Conservation (phyloP, 1,140 invertebrate genomes). For the Yoshiicerus persimilis region DNA sequence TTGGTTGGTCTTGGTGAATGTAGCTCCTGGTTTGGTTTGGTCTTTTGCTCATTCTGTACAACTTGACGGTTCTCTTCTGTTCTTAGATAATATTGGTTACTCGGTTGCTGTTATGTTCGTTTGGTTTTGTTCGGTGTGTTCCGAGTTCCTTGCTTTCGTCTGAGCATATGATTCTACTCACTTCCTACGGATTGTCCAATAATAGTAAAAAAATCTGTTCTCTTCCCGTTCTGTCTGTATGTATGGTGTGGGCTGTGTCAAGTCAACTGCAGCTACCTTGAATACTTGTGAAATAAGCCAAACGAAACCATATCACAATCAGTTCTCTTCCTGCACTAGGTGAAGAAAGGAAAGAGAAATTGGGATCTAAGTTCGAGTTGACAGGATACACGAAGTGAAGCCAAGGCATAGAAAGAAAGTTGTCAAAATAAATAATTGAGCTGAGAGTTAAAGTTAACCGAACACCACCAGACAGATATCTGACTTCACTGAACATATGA, state of each 20-base stretch:
- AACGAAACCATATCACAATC: background rate
- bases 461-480: background rate
- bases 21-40: background rate
- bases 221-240: background rate
- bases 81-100: background rate
- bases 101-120: background rate
- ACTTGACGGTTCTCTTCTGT: background rate
- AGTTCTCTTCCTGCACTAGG: background rate
- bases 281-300: background rate
- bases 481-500: background rate
- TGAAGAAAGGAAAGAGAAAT: constrained; percentile 13
- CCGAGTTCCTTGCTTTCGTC: background rate
- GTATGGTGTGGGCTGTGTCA: background rate
- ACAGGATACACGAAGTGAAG: constrained; percentile 7
- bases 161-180: background rate
- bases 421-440: constrained; percentile 23
- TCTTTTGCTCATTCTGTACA: background rate
- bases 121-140: background rate
- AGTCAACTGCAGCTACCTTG: background rate
- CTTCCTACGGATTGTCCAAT: background rate
- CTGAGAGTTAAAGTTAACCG: background rate
- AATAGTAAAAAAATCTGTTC: background rate
- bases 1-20: background rate
- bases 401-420: background rate
- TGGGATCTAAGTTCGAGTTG: background rate